Percentiles rank a stretch among this genome's conserved stretches.
These are phyloP conservation scores for Aythya fuligula DNA, from an alignment of 2,797 vertebrate species.

Conservation along the genomic window DNA sequence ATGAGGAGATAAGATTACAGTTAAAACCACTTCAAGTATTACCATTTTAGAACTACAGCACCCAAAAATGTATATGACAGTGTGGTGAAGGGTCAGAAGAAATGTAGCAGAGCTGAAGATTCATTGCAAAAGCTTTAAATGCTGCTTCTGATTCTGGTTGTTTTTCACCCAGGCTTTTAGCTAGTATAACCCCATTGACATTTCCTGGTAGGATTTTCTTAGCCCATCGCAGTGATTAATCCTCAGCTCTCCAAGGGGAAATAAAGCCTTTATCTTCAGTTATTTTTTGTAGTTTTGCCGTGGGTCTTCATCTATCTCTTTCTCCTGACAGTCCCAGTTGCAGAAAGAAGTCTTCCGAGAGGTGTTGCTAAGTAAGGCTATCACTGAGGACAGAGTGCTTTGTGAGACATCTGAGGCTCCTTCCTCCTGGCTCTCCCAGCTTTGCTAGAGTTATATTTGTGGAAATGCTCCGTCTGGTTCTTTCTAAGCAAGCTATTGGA, in stretches of 20 bases:
- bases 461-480: not conserved
- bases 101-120: not conserved
- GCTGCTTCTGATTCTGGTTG: not conserved
- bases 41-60: not conserved
- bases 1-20: not conserved
- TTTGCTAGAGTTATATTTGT: not conserved
- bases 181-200: rapidly evolving
- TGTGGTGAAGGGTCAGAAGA: not conserved
- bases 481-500: not conserved
- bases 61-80: not conserved
- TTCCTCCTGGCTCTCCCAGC: not conserved
- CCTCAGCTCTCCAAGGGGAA: not conserved
- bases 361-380: not conserved
- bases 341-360: not conserved
- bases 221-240: not conserved
- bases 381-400: not conserved
- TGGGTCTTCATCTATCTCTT: not conserved
- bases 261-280: not conserved
- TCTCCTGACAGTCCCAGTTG: rapidly evolving
- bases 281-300: not conserved
- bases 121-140: not conserved
- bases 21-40: not conserved
- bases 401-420: not conserved
- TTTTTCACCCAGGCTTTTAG: not conserved
- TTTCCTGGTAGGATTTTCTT: not conserved